Base-by-base conservation (phyloP, 1,140 invertebrate species). In the Pseudachorutes palmiensis region DNA sequence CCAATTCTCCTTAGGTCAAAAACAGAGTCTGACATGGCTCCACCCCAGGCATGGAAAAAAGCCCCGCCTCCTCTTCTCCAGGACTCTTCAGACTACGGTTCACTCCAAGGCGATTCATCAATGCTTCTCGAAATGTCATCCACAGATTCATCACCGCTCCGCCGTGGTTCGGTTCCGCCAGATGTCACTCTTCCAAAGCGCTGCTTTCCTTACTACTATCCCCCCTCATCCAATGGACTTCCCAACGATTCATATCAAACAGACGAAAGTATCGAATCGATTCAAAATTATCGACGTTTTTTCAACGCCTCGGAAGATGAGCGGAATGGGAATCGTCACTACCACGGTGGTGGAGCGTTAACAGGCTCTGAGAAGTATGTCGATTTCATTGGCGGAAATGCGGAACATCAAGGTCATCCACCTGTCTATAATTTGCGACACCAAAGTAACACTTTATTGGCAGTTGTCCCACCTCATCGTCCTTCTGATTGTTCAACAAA, bases 21-120 rank as follows among this genome's bases (percentile, higher is more conserved):
- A 51, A 72, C 71, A 48, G 71, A 72, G 36, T 72, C 71, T 3
- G 68, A 72, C 31, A 41, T 72, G 36, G 19, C 9, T 45, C 19
- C 36, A 45, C n/a, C n/a, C n/a, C n/a, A 45, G 9, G 36, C 36
- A 12, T 45, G 9, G 19, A 12, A 45, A 45, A 45, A 9, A 19
- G 9, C 19, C 36, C 19, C 19, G 36, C 9, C 9, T 45, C 19
- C 19, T 45, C 36, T 45, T 9, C 9, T 45, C 9, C 36, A 45
- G 19, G 36, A 45, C 9, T 45, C 36, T 45, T 45, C 36, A 12
- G 36, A 45, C 36, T 45, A 45, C 19, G 36, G 36, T 45, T 45
- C 36, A 12, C 9, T 45, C 9, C 36, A 45, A 45, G 36, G 36
- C 9, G 36, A 45, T n/a, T n/a, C n/a, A n/a, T n/a, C n/a, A n/a